Evolutionary conservation across 2,113 vertebrate genomes (phyloP).

Genomic region (Patagioenas fasciata): DNA sequence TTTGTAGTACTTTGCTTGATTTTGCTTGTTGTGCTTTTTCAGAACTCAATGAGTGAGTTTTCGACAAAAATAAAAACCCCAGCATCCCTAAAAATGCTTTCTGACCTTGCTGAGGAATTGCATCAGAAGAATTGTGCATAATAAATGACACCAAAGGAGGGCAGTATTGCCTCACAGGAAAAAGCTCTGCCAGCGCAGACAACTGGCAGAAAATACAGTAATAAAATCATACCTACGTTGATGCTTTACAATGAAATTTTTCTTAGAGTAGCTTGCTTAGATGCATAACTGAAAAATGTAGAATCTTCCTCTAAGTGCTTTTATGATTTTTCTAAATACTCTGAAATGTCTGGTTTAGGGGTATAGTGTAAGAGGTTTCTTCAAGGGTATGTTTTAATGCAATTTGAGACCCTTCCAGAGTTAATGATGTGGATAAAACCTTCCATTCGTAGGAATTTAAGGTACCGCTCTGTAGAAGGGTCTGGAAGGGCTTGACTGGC

Average conservation of each 20-base stretch:
- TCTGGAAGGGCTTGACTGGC: not conserved
- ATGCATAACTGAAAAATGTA: not conserved
- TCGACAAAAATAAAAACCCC: not conserved
- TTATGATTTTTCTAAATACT: not conserved
- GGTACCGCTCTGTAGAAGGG: not conserved
- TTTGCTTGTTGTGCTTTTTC: not conserved
- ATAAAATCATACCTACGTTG: not conserved
- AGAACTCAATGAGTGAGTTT: accelerated
- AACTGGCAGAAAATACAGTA: not conserved
- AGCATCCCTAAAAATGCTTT: not conserved
- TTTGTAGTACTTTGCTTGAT: not conserved
- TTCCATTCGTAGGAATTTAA: not conserved
- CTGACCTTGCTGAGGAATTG: not conserved
- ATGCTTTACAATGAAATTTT: not conserved
- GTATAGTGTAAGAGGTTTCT: accelerated
- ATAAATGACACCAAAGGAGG: constrained; percentile 15
- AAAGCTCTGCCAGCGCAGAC: not conserved
- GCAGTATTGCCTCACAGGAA: constrained; percentile 1
- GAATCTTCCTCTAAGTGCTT: not conserved
- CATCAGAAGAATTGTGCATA: not conserved
- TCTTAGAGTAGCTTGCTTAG: not conserved
- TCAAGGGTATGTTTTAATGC: not conserved
- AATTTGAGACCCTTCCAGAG: not conserved
- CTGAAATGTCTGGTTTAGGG: not conserved
- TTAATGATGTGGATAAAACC: not conserved